Evolutionary conservation across 2,113 vertebrate genomes (phyloP).

Genomic region (Synodontis membranacea): DNA sequence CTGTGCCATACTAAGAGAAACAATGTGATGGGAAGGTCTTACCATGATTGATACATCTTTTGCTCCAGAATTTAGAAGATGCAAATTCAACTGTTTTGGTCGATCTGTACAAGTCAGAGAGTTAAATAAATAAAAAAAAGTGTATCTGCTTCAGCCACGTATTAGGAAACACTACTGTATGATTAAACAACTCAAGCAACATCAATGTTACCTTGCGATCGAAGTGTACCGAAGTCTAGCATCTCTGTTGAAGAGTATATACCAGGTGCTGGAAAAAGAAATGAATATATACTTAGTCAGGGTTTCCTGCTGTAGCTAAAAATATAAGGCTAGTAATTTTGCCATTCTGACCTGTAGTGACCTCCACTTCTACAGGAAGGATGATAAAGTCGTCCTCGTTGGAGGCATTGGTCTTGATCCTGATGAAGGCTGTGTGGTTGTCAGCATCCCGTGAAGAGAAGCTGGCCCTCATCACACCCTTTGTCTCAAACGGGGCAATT

Average conservation of each 20-base stretch:
- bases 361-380: slow-evolving; percentile 96
- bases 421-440: slow-evolving; percentile 98
- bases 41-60: slow-evolving; percentile 99
- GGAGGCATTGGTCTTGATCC: slow-evolving; percentile 96
- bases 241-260: slow-evolving; percentile 80
- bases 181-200: not conserved
- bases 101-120: slow-evolving; percentile 79
- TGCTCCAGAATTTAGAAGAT: slow-evolving; percentile 98
- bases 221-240: slow-evolving; percentile 97
- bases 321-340: not conserved
- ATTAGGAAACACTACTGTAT: not conserved
- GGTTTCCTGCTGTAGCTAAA: not conserved
- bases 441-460: slow-evolving; percentile 97
- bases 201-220: slow-evolving; percentile 85
- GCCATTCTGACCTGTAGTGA: slow-evolving; percentile 83
- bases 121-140: not conserved
- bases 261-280: slow-evolving; percentile 65
- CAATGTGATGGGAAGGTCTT: slow-evolving; percentile 58
- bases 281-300: not conserved
- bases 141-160: not conserved
- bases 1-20: not conserved
- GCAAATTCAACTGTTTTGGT: slow-evolving; percentile 94
- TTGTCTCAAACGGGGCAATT: slow-evolving; percentile 98
- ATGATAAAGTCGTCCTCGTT: slow-evolving; percentile 93
- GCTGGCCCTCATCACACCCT: slow-evolving; percentile 98